These are phyloP conservation scores for Nasonia vitripennis DNA, from an alignment of 1,140 invertebrate genomes.

Conservation along the genomic window DNA sequence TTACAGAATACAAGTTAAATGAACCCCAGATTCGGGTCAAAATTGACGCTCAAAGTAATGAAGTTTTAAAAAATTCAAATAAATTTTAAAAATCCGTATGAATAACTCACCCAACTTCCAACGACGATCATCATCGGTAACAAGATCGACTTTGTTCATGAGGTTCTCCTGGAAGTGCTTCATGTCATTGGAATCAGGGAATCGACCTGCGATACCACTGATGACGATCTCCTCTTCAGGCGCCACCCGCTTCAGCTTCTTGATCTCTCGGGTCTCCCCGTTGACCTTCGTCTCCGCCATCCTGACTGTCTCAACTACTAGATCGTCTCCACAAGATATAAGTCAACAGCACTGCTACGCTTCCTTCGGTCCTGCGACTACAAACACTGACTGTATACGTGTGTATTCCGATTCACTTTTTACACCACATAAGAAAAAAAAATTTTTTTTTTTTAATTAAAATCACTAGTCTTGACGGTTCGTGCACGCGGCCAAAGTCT, in stretches of 20 bases:
- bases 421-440: constrained; percentile 52
- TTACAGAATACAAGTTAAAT: too few species aligned
- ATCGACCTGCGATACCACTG: constrained; percentile 87
- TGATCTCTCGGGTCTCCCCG: constrained; percentile 13
- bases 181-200: constrained; percentile 90
- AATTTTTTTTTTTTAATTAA: neutral
- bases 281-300: constrained; percentile 12
- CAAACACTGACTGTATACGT: neutral
- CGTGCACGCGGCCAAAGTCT: too few species aligned
- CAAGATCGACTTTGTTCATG: constrained; percentile 84
- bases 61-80: too few species aligned
- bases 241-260: constrained; percentile 47
- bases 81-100: neutral
- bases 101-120: constrained; percentile 81
- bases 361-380: neutral
- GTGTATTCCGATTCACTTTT: constrained; percentile 49
- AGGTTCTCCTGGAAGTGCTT: constrained; percentile 87
- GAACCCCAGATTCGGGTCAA: too few species aligned
- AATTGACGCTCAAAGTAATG: too few species aligned
- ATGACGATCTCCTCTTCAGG: constrained; percentile 89
- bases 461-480: neutral
- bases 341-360: too few species aligned
- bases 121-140: constrained; percentile 85
- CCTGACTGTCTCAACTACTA: neutral
- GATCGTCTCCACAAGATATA: constrained; percentile 40